A percentile compares a stretch with the other conserved stretches of the same genome.
Conservation (phyloP, 2,113 vertebrate genomes). For the Pyrgilauda ruficollis region DNA sequence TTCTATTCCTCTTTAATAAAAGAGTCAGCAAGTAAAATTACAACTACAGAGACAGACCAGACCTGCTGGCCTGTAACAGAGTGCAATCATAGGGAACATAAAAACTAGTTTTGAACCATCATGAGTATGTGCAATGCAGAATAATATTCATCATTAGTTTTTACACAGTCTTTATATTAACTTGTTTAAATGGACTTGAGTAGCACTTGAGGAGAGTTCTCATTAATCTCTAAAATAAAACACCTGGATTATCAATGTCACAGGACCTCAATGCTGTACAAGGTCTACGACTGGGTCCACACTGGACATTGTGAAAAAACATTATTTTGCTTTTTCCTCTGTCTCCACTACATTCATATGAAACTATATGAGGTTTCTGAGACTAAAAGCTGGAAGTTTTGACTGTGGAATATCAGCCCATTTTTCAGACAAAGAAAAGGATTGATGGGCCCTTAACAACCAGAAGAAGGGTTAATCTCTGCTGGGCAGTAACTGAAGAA, state of each 20-base stretch:
- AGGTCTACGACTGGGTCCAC: background rate
- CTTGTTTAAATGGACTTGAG: background rate
- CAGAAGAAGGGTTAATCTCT: background rate
- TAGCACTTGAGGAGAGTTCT: background rate
- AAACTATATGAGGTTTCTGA: background rate
- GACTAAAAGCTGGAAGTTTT: background rate
- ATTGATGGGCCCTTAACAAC: background rate
- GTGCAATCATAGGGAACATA: background rate
- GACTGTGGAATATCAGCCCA: background rate
- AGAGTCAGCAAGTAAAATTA: background rate
- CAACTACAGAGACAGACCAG: background rate
- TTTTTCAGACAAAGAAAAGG: background rate
- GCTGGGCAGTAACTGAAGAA: background rate
- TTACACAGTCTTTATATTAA: background rate
- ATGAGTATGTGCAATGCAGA: background rate
- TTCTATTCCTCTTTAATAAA: background rate
- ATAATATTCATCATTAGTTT: background rate
- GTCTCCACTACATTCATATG: fast-evolving
- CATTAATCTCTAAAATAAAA: background rate
- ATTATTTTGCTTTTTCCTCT: background rate
- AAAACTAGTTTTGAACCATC: background rate
- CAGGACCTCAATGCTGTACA: fast-evolving
- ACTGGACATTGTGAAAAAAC: background rate
- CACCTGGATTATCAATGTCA: background rate
- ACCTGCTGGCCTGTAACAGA: background rate